Base-by-base conservation (phyloP, 2,888 invertebrate genomes). In the Torymus tubicola region DNA sequence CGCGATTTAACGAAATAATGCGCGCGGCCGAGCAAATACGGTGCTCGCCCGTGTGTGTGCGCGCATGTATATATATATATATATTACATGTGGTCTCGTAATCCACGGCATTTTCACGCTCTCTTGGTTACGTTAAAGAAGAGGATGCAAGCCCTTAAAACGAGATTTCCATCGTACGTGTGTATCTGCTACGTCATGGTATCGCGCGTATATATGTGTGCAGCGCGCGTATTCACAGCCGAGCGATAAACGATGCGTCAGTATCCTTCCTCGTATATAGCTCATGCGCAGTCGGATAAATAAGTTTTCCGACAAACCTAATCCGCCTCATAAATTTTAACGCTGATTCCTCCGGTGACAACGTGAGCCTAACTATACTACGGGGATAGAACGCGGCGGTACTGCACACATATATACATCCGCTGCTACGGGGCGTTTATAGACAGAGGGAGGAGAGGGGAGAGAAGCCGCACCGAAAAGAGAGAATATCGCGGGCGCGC, bases 231-330 rank as follows among this genome's bases (percentile, higher is more conserved):
- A 24, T 24, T 3, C 3, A 24, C 24, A 3, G 60, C 65, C 73
- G 68, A 73, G 81, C 81, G 81, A 81, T 81, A 81, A 81, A 81
- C 81, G 81, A 81, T 81, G 81, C 81, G 63, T 81, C 81, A 76
- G 80, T 81, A 81, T 81, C 81, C 77, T 73, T 81, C 81, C 64
- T 74, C 42, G n/a, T n/a, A 3, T 24, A 3, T 24, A 3, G 24
- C 24, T 24, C n/a, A n/a, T n/a, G 42, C 55, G 68, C 72, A 77
- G 77, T 73, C 75, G 80, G 72, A 80, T 81, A 81, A 81, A 81
- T 81, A 81, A 78, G 78, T 81, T 81, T 81, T 73, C 78, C 81
- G 78, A 75, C 75, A 76, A 75, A 72, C 75, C 72, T 75, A 75
- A 78, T 61, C 78, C 81, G 31, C 58, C 81, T 78, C 81, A 78